phyloP scores from a whole-genome alignment of 2,888 invertebrate species.

The Clivina fossor region DNA sequence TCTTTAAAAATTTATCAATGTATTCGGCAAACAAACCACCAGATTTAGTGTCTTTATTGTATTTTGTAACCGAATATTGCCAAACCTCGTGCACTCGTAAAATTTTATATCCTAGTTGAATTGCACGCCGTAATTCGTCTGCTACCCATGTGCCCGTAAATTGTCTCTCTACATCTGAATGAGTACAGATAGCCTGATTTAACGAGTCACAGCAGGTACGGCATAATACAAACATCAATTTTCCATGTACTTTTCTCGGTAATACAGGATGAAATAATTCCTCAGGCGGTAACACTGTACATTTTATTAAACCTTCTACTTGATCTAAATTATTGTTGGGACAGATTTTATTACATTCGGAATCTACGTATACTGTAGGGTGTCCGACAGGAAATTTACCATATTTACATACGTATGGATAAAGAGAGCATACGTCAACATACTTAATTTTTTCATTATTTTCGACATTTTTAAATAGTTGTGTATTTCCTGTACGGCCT shows the following conservation, averaged over 20 bases:
- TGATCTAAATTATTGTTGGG: constrained; percentile 30
- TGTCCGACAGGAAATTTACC: constrained; percentile 12
- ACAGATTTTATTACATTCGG: background rate
- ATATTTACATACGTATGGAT: constrained; percentile 20
- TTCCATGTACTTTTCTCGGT: constrained; percentile 1
- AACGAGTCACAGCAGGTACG: constrained; percentile 42
- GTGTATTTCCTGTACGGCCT: constrained; percentile 9
- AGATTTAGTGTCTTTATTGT: constrained; percentile 34
- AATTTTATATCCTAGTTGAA: constrained; percentile 42
- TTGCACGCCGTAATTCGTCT: constrained; percentile 43
- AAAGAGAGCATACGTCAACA: constrained; percentile 20
- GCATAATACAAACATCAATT: constrained; percentile 45
- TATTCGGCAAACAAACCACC: constrained; percentile 46
- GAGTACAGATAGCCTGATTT: constrained; percentile 40
- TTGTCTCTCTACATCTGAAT: constrained; percentile 40
- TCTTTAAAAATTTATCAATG: too few species aligned
- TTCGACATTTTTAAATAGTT: constrained; percentile 4
- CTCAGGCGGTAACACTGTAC: constrained; percentile 18
- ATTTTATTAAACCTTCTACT: constrained; percentile 32
- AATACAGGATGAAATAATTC: constrained; percentile 12
- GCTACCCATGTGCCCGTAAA: constrained; percentile 44
- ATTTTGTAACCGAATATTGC: constrained; percentile 42
- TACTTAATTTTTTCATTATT: constrained; percentile 22
- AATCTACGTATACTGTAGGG: constrained; percentile 18
- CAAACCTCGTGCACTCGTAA: constrained; percentile 44